Base-by-base conservation (phyloP, 2,888 invertebrate species). In the Drosophila vallismaia region DNA sequence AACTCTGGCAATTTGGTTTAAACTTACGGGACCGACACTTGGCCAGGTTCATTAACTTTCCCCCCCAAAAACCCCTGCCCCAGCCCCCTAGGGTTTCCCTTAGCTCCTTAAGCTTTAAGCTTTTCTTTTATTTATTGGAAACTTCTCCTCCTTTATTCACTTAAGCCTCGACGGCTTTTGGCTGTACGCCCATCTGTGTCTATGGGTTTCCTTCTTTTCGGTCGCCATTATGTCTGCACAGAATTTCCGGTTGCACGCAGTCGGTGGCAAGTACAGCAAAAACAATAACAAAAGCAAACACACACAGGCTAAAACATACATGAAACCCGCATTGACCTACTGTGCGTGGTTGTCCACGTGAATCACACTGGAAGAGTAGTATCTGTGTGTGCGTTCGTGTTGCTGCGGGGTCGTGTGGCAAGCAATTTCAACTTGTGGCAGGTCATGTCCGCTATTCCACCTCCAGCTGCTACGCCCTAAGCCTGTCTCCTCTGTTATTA, bases 391-490 rank as follows among this genome's bases (percentile, higher is more conserved):
- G 28, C 6, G 28, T 48, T 29, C 46, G 57, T 36, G 38, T n/a
- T n/a, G n/a, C n/a, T n/a, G n/a, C n/a, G n/a, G 53, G 48, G 31
- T 64, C 55, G 49, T 45, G 55, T 49, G 58, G 64, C 70, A 74
- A 71, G 67, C 71, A 75, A 75, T 76, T 77, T 76, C 53, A 66
- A 72, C 56, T 77, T 77, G 73, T 60, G 75, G 75, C 77, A 76
- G 77, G 77, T 77, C 77, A 77, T 75, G 75, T 76, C 73, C 67
- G 72, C 53, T 58, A 56, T 38, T 36, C 12, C 56, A 45, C 42
- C 50, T 19, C 42, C 42, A 42, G 42, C 42, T 31, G n/a, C 53
- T 38, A 40, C 68, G 26, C 57, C 59, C 52, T 48, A 44, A 56
- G 60, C 49, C 14, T 48, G 60, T 59, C 40, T 42, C 9, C 14